Base-by-base conservation (phyloP, 2,888 invertebrate species). In the Heliconius cydno region DNA sequence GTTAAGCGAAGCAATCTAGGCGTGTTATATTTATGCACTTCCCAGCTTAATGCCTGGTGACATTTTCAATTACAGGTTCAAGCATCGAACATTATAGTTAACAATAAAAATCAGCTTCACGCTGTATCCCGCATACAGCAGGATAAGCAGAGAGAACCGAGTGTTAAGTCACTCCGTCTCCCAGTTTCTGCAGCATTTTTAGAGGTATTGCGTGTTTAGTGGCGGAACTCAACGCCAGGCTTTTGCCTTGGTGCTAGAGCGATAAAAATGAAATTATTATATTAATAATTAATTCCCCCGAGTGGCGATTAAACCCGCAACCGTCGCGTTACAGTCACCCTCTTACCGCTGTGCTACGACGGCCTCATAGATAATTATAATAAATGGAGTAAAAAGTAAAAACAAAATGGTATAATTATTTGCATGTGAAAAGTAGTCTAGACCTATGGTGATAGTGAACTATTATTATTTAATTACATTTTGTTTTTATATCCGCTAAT, bases 11-110 rank as follows among this genome's bases (percentile, higher is more conserved):
- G 73, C 57, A 73, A 73, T 73, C 73, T 73, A 60, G 60, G 60
- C 73, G 34, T 73, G 60, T 60, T 73, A 60, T 73, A 72, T 57
- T 72, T 72, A 60, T 22, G n/a, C 57, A 57, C 73, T 65, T 30
- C n/a, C 65, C 22, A 22, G 28, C 22, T 76, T 66, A 65, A 66
- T 76, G 22, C 25, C 65, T 30, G 52, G 41, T 66, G 72, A 34
- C 34, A 72, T 72, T 72, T 57, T 57, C 30, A 57, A 57, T 72
- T 74, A 66, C 19, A 6, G 15, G 52, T 38, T 34, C 46, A 25
- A 76, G n/a, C 52, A 66, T 52, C 65, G 25, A 71, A 22, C 10
- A 63, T 63, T n/a, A 63, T 25, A n/a, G 22, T 60, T n/a, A 60
- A n/a, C 1, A 60, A 67, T 41, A 41, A 41, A 41, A 41, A 41